Evolutionary conservation across 64 coral and sea anemone genomes (phyloP), one percentile per base, ranked within the genome.

Genomic region (Orbicella faveolata): DNA sequence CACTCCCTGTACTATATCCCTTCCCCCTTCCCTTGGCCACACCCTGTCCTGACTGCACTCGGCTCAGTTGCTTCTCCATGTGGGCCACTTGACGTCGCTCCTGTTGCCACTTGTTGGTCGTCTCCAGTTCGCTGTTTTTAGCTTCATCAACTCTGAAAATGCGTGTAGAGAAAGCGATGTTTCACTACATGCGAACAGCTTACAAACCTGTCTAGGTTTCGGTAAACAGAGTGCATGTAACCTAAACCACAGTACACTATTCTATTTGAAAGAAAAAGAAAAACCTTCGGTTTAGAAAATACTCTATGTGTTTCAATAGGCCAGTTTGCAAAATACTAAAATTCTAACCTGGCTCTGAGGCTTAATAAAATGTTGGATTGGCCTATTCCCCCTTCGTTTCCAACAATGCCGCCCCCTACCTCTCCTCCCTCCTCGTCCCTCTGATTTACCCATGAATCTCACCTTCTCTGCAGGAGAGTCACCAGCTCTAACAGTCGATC

Each of bases 401-500:
- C 12, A 16, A 18, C 41, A 77, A 77, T 35, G 17, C 75, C 14
- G 3, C 20, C 9, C 34, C 14, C 20, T 35, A 10, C 75, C 75
- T 37, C 75, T 26, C 75, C 34, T 8, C 75, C 2, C 14, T 18
- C 25, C 13, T 7, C 35, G 23, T 23, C 8, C 21, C 65, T 21
- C 23, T 19, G 11, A 15, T 7, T 67, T 67, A 18, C 34, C 26
- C 4, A 4, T 15, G 9, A 18, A 78, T 61, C 87, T 92, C 88
- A 88, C 96, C 96, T 91, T 77, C 83, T 83, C 62, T 98, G 96
- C 53, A 98, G 68, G 21, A 98, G 30, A 23, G 96, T 73, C n/a
- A 95, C 96, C n/a, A 98, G 90, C 34, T 98, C 90, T 21, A 93
- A 37, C 20, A 98, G 83, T 9, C 93, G 76, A 81, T 98, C 91